Evolutionary conservation across 2,888 invertebrate species (phyloP).

Genomic region (Norana najaformis): DNA sequence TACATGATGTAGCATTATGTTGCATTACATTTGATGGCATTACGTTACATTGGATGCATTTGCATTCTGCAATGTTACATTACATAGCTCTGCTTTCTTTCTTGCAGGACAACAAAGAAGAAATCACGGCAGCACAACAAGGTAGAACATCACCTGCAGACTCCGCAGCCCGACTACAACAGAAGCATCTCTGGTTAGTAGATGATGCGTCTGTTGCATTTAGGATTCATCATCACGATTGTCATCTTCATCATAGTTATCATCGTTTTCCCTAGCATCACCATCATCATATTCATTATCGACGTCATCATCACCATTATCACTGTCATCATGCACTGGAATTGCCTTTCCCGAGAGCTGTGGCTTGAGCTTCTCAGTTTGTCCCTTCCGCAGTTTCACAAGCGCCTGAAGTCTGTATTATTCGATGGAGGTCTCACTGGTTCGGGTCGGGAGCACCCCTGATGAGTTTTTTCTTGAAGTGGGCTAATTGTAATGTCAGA

Average conservation of each 20-base stretch:
- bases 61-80: neutral
- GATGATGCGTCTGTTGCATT: neutral
- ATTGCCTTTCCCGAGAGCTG: too few relatives aligned
- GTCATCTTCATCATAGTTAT: neutral
- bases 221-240: neutral
- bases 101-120: neutral
- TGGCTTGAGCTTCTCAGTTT: too few relatives aligned
- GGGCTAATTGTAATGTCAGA: too few relatives aligned
- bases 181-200: slow-evolving; percentile 50
- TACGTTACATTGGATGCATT: neutral
- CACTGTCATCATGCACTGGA: too few relatives aligned
- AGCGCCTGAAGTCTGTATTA: too few relatives aligned
- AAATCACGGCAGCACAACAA: slow-evolving; percentile 17
- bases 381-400: too few relatives aligned
- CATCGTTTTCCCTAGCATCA: too few relatives aligned
- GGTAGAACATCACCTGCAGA: slow-evolving; percentile 18
- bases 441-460: too few relatives aligned
- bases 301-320: too few relatives aligned
- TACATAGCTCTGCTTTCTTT: neutral
- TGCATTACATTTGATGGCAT: neutral
- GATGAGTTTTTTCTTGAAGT: too few relatives aligned
- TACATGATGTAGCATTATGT: neutral
- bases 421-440: too few relatives aligned
- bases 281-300: too few relatives aligned
- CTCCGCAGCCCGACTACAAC: slow-evolving; percentile 42